phyloP scores from a whole-genome alignment of 1,140 invertebrate genomes.

The Listronotus oregonensis region DNA sequence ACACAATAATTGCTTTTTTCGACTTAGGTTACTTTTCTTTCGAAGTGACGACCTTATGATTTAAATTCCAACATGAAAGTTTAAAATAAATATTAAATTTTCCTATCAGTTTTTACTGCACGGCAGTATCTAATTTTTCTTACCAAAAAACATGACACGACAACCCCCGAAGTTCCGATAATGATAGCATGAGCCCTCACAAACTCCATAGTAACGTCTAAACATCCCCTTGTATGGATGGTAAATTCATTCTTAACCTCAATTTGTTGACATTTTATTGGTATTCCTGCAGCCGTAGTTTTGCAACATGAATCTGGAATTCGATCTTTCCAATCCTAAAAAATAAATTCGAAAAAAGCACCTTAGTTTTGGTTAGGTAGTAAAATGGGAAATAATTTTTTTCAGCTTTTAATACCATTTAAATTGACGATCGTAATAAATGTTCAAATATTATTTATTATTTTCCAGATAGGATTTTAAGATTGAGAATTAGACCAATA shows the following conservation, averaged over 20 bases:
- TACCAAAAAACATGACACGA: constrained; percentile 82
- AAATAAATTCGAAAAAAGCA: neutral
- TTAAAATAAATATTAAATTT: too few species aligned
- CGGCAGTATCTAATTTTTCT: constrained; percentile 26
- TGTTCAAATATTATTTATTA: too few species aligned
- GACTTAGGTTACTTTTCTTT: too few species aligned
- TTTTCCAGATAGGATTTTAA: too few species aligned
- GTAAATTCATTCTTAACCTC: constrained; percentile 64
- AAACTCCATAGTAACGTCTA: constrained; percentile 70
- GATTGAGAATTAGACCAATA: too few species aligned
- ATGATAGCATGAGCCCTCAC: constrained; percentile 78
- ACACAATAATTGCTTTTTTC: too few species aligned
- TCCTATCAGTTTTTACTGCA: too few species aligned
- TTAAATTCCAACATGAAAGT: too few species aligned
- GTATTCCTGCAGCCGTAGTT: constrained; percentile 66
- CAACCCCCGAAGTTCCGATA: constrained; percentile 79
- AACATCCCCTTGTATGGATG: constrained; percentile 74
- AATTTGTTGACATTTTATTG: constrained; percentile 65
- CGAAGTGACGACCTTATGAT: too few species aligned
- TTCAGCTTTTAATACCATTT: too few species aligned
- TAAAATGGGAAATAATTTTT: too few species aligned
- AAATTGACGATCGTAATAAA: too few species aligned
- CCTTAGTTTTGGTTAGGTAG: neutral
- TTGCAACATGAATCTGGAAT: constrained; percentile 82
- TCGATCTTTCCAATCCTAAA: constrained; percentile 73